Evolutionary conservation across 92 coral and sea anemone genomes (phyloP).

Genomic region (Palythoa grandis): DNA sequence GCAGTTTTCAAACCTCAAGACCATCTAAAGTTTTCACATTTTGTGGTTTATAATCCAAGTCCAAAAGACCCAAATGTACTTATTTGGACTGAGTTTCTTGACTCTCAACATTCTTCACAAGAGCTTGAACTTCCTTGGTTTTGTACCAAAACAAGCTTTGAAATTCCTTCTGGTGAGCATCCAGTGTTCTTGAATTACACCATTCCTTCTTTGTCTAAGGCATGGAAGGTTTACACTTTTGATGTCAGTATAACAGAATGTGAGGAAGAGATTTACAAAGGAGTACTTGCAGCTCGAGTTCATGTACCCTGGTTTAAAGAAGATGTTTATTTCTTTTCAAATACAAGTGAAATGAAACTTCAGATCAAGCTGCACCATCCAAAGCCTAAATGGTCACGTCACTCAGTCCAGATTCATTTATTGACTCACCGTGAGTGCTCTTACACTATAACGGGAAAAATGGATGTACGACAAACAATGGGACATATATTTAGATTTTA

Average conservation of each 20-base stretch:
- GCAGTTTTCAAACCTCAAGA: slow-evolving; percentile 53
- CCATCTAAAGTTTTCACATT: slow-evolving; percentile 64
- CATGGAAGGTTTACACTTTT: slow-evolving; percentile 87
- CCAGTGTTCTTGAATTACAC: slow-evolving; percentile 75
- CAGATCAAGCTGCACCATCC: slow-evolving; percentile 80
- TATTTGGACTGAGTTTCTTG: slow-evolving; percentile 67
- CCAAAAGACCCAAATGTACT: slow-evolving; percentile 49
- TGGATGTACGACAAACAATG: slow-evolving; percentile 74
- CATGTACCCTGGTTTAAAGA: slow-evolving; percentile 95
- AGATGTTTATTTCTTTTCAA: slow-evolving; percentile 69
- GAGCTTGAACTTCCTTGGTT: slow-evolving; percentile 74
- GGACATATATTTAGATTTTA: slow-evolving; percentile 87
- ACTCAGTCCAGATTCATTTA: slow-evolving; percentile 77
- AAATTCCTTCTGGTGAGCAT: slow-evolving; percentile 58
- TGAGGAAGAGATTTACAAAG: slow-evolving; percentile 46
- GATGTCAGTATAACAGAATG: slow-evolving; percentile 66
- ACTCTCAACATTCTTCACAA: slow-evolving; percentile 49
- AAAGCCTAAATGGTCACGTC: slow-evolving; percentile 73
- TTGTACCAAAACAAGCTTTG: slow-evolving; percentile 57
- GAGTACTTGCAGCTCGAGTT: slow-evolving; percentile 70
- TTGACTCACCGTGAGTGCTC: slow-evolving; percentile 89
- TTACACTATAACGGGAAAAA: slow-evolving; percentile 64
- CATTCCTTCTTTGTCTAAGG: slow-evolving; percentile 73
- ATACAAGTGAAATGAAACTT: slow-evolving; percentile 58
- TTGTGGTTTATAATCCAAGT: slow-evolving; percentile 60